A percentile compares a stretch with the other conserved stretches of the same genome.
Conservation (phyloP, 2,113 vertebrate species). For the Ceuthmochares aereus region DNA sequence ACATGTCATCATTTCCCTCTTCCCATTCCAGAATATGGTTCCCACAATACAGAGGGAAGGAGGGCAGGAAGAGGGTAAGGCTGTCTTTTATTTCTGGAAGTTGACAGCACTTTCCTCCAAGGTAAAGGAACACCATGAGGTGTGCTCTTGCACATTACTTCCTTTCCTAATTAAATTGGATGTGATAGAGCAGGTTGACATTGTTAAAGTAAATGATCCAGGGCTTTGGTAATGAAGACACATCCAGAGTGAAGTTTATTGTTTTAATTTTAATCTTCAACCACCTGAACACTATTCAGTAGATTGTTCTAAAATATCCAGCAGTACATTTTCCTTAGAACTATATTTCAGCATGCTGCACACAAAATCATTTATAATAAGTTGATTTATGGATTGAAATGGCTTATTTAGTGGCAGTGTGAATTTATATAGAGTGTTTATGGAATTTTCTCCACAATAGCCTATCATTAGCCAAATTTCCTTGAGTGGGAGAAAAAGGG, state of each 20-base stretch:
- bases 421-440: conserved; percentile 68
- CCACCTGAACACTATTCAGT: conserved; percentile 43
- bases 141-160: conserved; percentile 70
- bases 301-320: conserved; percentile 50
- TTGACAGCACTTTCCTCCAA: conserved; percentile 38
- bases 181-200: conserved; percentile 70
- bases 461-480: conserved; percentile 58
- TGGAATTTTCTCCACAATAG: conserved; percentile 59
- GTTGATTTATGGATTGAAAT: conserved; percentile 66
- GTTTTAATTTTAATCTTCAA: conserved; percentile 78
- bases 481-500: conserved; percentile 10
- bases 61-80: not conserved
- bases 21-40: not conserved
- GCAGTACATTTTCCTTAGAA: conserved; percentile 1
- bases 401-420: conserved; percentile 59
- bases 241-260: conserved; percentile 75
- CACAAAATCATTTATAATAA: conserved; percentile 45
- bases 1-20: not conserved
- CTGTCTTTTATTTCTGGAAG: conserved; percentile 56
- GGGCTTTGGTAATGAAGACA: conserved; percentile 75
- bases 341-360: not conserved
- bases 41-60: not conserved
- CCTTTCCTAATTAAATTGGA: conserved; percentile 76
- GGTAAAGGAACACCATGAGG: conserved; percentile 69
- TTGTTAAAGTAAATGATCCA: conserved; percentile 79